phyloP scores from a whole-genome alignment of 2,113 vertebrate species.

The Erpornis zantholeuca region DNA sequence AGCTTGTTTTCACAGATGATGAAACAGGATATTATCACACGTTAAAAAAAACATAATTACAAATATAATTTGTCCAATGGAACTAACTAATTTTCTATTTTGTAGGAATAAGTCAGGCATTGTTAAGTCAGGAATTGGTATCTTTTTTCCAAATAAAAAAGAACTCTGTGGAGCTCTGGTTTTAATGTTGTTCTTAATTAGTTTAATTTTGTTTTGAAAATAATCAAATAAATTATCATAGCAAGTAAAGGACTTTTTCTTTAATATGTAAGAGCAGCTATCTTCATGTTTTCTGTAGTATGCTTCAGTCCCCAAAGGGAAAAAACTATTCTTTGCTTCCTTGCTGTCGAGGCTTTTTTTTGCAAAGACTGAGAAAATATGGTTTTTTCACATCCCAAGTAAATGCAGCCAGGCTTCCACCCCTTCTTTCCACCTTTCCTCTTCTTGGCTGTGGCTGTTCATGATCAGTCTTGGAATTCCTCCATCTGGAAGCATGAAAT shows the following conservation, averaged over 20 bases:
- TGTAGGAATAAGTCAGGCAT: not conserved
- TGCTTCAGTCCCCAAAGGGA: not conserved
- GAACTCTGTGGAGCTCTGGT: not conserved
- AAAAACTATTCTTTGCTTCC: not conserved
- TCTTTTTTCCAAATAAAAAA: not conserved
- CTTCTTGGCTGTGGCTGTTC: not conserved
- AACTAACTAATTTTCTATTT: not conserved
- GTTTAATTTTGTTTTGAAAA: not conserved
- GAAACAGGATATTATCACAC: not conserved
- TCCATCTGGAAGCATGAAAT: not conserved
- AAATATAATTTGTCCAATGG: not conserved
- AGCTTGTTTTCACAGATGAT: not conserved
- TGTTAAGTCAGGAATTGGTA: not conserved
- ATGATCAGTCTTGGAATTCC: not conserved
- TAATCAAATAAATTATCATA: not conserved
- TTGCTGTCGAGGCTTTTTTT: fast-evolving
- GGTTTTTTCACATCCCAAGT: not conserved
- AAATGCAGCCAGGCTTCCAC: not conserved
- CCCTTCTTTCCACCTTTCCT: not conserved
- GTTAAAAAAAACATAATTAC: not conserved
- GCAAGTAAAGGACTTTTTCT: not conserved
- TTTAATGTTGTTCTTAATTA: not conserved
- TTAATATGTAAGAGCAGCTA: not conserved
- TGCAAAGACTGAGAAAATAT: not conserved
- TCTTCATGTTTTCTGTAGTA: not conserved